These are phyloP conservation scores for Cyprinus carpio DNA, from an alignment of 2,113 vertebrate species.

Conservation along the genomic window DNA sequence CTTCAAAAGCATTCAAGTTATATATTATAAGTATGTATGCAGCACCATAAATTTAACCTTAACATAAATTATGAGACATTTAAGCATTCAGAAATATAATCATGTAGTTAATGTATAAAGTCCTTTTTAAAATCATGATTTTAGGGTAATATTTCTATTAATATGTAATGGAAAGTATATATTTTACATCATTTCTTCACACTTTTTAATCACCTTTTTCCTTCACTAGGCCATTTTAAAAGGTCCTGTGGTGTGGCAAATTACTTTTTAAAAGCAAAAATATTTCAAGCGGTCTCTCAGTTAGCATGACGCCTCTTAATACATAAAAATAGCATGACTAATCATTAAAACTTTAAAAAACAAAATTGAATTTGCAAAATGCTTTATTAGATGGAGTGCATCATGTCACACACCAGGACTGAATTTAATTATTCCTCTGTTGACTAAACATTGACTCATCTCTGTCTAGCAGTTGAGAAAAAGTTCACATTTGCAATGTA, in stretches of 20 bases:
- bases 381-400: not conserved
- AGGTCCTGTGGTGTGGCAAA: not conserved
- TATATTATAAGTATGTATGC: not conserved
- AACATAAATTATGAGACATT: not conserved
- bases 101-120: not conserved
- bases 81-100: not conserved
- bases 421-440: constrained; percentile 1
- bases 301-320: not conserved
- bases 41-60: not conserved
- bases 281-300: not conserved
- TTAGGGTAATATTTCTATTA: not conserved
- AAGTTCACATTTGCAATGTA: constrained; percentile 35
- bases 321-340: not conserved
- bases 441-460: constrained; percentile 14
- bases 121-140: not conserved
- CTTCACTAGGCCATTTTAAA: constrained; percentile 11
- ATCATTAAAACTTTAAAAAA: not conserved
- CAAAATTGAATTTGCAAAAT: not conserved
- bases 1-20: too few species aligned
- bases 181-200: not conserved
- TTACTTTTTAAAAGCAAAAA: not conserved
- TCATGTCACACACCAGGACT: not conserved
- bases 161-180: not conserved
- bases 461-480: constrained; percentile 12
- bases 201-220: not conserved